Percentiles rank a stretch among this genome's conserved stretches.
Conservation (phyloP, 2,888 invertebrate species). For the Xylophagus ater region DNA sequence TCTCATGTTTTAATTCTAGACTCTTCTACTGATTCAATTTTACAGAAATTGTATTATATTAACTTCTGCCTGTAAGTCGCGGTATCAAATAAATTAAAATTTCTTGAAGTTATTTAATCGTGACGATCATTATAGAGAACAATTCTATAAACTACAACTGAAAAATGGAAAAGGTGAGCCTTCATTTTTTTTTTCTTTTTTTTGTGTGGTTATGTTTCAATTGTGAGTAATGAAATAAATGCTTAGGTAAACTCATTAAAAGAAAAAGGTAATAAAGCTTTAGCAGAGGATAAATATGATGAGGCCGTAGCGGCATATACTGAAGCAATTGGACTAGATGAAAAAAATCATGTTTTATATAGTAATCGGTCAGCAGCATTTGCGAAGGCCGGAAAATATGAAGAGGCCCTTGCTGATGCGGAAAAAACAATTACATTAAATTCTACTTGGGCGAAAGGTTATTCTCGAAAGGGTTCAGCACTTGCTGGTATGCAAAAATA, state of each 20-base stretch:
- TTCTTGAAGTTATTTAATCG: no score
- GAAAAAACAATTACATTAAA: constrained; percentile 70
- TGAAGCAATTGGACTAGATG: constrained; percentile 68
- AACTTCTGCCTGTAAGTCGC: no score
- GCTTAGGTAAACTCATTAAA: constrained; percentile 68
- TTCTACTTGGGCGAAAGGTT: constrained; percentile 78
- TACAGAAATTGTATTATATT: constrained; percentile 4
- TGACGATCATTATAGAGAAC: no score
- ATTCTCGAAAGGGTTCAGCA: constrained; percentile 81
- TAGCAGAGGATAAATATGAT: constrained; percentile 62
- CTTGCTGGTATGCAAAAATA: constrained; percentile 61
- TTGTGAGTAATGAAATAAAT: constrained; percentile 12
- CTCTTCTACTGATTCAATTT: no score
- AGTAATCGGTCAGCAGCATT: constrained; percentile 89
- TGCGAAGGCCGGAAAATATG: constrained; percentile 66
- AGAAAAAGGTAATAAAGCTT: constrained; percentile 75
- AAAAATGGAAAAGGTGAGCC: constrained; percentile 19
- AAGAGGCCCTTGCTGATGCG: constrained; percentile 70
- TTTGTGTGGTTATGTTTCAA: no score
- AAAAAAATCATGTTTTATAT: constrained; percentile 74
- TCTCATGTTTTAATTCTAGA: constrained; percentile 12
- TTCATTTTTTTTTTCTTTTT: no score
- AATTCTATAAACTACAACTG: constrained; percentile 11
- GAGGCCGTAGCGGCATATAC: constrained; percentile 72
- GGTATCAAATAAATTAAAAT: no score